Conservation (phyloP, 2,797 vertebrate genomes). For the Hapalemur alaotrensis region DNA sequence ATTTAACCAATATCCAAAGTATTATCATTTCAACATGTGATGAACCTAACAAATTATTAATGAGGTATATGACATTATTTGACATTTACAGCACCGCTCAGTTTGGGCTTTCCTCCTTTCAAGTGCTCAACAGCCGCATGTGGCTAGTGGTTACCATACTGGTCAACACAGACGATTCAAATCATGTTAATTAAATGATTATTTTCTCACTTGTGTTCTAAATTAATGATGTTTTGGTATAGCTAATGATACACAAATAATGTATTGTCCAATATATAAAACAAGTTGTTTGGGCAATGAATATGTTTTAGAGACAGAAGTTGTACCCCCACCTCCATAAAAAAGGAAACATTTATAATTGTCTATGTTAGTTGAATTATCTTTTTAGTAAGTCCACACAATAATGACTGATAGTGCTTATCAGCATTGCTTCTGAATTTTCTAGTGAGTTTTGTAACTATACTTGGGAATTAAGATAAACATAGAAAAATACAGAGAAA, state of each 20-base stretch:
- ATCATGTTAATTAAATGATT: background rate
- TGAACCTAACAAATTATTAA: background rate
- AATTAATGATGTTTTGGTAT: background rate
- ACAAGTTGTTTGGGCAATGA: background rate
- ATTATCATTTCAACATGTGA: background rate
- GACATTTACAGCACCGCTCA: background rate
- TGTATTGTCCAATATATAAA: background rate
- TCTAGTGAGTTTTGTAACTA: background rate
- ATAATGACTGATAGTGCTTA: background rate
- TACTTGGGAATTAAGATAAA: background rate
- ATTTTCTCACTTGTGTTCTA: background rate
- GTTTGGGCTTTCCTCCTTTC: background rate
- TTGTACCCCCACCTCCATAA: background rate
- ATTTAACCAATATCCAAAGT: slow-evolving; percentile 1
- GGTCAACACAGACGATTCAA: background rate
- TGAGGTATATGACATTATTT: background rate
- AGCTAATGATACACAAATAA: background rate
- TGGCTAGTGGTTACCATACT: background rate
- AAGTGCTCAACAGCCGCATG: background rate
- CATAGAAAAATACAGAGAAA: background rate
- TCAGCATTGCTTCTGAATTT: background rate
- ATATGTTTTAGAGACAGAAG: background rate
- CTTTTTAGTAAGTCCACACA: background rate
- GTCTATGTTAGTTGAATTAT: background rate
- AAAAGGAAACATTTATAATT: background rate